Evolutionary conservation across 64 coral and sea anemone genomes (phyloP).

Genomic region (Cladopsammia gracilis): DNA sequence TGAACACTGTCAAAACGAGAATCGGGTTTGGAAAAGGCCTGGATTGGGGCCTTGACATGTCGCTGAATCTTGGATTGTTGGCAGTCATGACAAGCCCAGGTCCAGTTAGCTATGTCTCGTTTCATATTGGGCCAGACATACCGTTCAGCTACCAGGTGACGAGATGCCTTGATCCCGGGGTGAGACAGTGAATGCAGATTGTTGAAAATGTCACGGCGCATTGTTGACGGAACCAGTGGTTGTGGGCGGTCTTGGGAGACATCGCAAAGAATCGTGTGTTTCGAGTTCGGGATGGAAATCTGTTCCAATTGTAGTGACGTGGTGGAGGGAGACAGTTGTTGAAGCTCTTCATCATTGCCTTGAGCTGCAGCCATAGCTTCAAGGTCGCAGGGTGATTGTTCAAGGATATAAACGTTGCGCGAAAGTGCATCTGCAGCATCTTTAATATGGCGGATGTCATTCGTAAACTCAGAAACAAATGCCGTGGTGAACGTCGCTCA

Average conservation of each 20-base stretch:
- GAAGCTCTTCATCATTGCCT: background rate
- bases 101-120: conserved; percentile 8
- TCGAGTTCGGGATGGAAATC: background rate
- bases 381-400: background rate
- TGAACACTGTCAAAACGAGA: conserved; percentile 48
- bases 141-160: conserved; percentile 5
- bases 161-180: conserved; percentile 46
- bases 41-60: background rate
- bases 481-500: conserved; percentile 50
- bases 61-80: conserved; percentile 24
- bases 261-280: background rate
- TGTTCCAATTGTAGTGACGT: background rate
- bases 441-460: conserved; percentile 31
- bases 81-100: conserved; percentile 3
- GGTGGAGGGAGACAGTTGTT: background rate
- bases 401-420: background rate
- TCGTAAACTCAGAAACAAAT: conserved; percentile 56
- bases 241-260: background rate
- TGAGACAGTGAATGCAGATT: conserved; percentile 16
- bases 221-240: background rate
- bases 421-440: conserved; percentile 49
- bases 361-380: background rate
- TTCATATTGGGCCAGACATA: conserved; percentile 66
- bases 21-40: background rate
- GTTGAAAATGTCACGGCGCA: background rate